These are phyloP conservation scores for Mesocentrotus franciscanus DNA, from an alignment of 53 echinoderm and acorn worm species.

Conservation along the genomic window DNA sequence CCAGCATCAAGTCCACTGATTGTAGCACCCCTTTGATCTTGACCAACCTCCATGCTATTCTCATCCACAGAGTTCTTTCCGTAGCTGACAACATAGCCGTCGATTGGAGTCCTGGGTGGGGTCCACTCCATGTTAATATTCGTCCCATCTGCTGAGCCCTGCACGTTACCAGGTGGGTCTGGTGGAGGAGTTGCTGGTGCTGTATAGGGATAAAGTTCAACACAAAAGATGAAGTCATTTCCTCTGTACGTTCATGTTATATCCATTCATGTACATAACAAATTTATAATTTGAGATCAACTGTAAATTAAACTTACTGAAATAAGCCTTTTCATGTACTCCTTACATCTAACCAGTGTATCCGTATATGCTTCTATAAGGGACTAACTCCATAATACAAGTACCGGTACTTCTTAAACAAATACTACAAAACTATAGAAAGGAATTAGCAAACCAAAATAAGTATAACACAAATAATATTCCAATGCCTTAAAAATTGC, in stretches of 20 bases:
- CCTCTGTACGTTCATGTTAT: neutral
- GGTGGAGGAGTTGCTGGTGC: constrained; percentile 25
- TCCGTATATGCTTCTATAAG: too few species aligned
- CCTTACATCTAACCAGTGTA: neutral
- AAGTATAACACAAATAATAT: too few species aligned
- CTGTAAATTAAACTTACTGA: neutral
- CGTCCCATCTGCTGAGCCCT: constrained; percentile 26
- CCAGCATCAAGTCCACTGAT: constrained; percentile 50
- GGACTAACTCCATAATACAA: neutral
- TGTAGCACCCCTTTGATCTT: constrained; percentile 4
- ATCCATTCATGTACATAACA: neutral
- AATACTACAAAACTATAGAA: neutral
- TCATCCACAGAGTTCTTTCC: constrained; percentile 51
- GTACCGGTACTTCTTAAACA: neutral
- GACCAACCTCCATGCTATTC: constrained; percentile 26
- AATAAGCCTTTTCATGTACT: neutral
- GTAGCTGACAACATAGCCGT: constrained; percentile 58
- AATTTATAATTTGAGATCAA: neutral
- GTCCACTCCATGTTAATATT: constrained; percentile 52
- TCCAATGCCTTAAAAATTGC: too few species aligned
- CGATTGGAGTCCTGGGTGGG: constrained; percentile 27
- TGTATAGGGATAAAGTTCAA: neutral
- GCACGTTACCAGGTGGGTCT: constrained; percentile 56
- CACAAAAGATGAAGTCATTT: too few species aligned
- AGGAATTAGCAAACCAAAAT: too few species aligned